These are phyloP conservation scores for Hydraecia micacea DNA, from an alignment of 2,888 invertebrate species.

Conservation along the genomic window DNA sequence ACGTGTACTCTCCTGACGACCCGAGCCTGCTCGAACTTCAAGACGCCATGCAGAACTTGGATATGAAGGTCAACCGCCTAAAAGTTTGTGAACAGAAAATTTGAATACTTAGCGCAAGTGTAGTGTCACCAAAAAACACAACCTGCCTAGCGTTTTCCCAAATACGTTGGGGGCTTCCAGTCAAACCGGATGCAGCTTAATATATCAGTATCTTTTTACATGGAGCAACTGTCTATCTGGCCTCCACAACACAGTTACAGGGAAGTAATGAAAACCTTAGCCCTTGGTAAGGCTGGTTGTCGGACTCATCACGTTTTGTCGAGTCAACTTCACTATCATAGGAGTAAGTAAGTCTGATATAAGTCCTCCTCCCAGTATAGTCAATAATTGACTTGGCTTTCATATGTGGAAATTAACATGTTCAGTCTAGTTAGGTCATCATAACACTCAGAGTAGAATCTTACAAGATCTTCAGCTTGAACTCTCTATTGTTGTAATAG, in stretches of 20 bases:
- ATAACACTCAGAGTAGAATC: neutral
- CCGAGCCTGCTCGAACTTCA: constrained; percentile 78
- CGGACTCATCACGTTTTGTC: neutral
- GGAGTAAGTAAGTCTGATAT: fast-evolving
- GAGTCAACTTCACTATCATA: neutral
- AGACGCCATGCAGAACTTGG: constrained; percentile 76
- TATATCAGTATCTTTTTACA: neutral
- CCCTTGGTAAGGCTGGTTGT: neutral
- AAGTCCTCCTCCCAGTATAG: neutral
- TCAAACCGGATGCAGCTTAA: neutral
- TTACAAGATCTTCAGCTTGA: neutral
- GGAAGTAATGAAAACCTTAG: neutral
- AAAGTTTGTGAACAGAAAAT: constrained; percentile 43
- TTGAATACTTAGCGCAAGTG: constrained; percentile 3
- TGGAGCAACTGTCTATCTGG: neutral
- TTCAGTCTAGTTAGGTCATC: neutral
- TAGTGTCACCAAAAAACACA: neutral
- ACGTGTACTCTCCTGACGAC: constrained; percentile 80
- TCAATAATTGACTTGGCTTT: no score
- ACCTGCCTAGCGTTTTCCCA: neutral
- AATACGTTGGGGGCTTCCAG: neutral
- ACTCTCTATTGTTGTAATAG: neutral
- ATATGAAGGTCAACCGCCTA: constrained; percentile 69
- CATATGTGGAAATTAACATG: neutral
- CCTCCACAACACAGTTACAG: neutral